Base-by-base conservation (phyloP, 1,140 invertebrate species). In the Philopotamus ludificatus region DNA sequence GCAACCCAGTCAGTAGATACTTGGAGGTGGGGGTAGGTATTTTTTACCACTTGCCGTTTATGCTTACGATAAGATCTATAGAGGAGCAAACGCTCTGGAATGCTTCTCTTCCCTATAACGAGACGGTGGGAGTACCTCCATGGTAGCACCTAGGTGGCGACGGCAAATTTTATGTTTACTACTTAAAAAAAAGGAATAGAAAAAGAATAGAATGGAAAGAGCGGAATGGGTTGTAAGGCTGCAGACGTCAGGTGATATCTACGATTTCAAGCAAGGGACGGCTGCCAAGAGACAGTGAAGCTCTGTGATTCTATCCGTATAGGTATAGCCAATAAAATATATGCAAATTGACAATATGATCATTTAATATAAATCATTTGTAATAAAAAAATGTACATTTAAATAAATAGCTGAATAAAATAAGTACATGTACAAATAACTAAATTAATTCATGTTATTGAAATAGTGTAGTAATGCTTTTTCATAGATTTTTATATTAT, bases 11-110 rank as follows among this genome's bases (percentile, higher is more conserved):
- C 12, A 34, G 28, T 34, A 12, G 12, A 34, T n/a, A n/a, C n/a
- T n/a, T n/a, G n/a, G n/a, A n/a, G n/a, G n/a, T n/a, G n/a, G 12
- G 28, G 28, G 28, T 42, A n/a, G n/a, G 55, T 18, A 44, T 59
- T 59, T 59, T 21, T 23, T 10, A 7, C 55, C 55, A 59, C 55
- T 59, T 59, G 44, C 16, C 39, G 21, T 59, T 59, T 59, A 42
- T 42, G 55, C n/a, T 15, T 15, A 12, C 16, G 55, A 59, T 59
- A 59, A 59, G 42, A 59, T 59, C 55, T 59, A 59, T 59, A 15
- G 55, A 42, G 42, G 44, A 28, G 44, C 22, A 42, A 41, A 18
- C 55, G 25, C 9, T 15, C 15, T 2, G 50, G 22, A 25, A 25
- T 55, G 10, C 10, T 4, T 12, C 15, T 28, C 4, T 34, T 12